Conservation (phyloP, 2,797 vertebrate species). For the Acanthornis magna region DNA sequence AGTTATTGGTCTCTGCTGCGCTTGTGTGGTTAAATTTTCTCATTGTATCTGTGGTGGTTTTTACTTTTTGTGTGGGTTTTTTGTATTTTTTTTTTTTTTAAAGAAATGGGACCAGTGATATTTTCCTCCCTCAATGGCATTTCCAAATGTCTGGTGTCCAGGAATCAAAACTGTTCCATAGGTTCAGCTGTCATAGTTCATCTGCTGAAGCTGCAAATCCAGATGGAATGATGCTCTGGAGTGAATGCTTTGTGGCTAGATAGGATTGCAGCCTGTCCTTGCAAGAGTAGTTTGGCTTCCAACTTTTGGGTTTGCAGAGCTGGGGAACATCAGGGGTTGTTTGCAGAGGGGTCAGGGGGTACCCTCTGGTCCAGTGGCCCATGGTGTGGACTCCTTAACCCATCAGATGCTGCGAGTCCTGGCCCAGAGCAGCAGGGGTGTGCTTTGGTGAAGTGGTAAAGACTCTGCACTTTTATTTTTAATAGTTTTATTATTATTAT, state of each 20-base stretch:
- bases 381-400: rapidly evolving
- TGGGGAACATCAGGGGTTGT: neutral
- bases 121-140: neutral
- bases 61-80: no score
- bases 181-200: neutral
- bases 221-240: neutral
- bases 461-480: neutral
- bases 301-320: neutral
- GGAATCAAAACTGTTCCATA: neutral
- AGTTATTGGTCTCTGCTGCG: neutral
- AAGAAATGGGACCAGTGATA: neutral
- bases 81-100: neutral
- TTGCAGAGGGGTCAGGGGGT: neutral
- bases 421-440: neutral
- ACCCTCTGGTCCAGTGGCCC: neutral
- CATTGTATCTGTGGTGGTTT: rapidly evolving
- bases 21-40: neutral
- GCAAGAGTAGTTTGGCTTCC: neutral
- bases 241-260: neutral
- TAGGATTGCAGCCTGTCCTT: neutral
- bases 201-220: neutral
- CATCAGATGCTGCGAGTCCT: neutral
- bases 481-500: neutral
- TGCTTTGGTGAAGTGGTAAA: neutral
- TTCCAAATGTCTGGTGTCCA: neutral